Evolutionary conservation across 2,888 invertebrate species (phyloP), one percentile per base, ranked within the genome.

Genomic region (Camptogramma bilineatum): DNA sequence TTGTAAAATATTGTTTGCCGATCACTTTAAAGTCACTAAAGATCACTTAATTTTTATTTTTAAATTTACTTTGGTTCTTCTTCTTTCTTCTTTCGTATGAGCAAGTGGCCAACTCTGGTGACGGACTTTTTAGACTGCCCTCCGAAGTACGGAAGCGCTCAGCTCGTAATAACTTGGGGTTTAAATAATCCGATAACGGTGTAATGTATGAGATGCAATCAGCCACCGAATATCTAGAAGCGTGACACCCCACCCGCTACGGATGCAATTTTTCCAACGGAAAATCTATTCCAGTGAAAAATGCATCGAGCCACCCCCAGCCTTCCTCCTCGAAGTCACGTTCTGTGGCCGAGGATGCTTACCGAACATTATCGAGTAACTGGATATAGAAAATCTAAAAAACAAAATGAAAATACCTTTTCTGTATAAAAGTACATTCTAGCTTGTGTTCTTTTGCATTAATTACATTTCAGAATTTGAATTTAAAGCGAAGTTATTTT

Each of bases 311-410:
- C 75, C 72, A 47, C 64, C 74, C 76, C 71, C 76, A 77, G 80
- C 81, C 82, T 83, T 79, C 67, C 54, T 56, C 73, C 76, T 71
- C 78, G 84, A 83, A 88, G 88, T 89, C 90, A 90, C 90, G 89
- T 90, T 84, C 79, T 76, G 75, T 77, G 81, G 82, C 85, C 82
- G 80, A 77, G 79, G 81, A 82, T 76, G 79, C 78, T 78, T 81
- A 85, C 80, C 75, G 78, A 82, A 76, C 77, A 77, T 78, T 81
- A 86, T 83, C 75, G 79, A 80, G 73, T 74, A 72, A 61, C 56
- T 68, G 46, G 31, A 66, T 74, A 73, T 52, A 60, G 21, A 62
- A 51, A 64, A 46, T 44, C 18, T 47, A 42, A 28, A 60, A 42
- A 57, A 56, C n/a, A 47, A 53, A 61, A 56, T 16, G 34, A 39